Conservation (phyloP, 2,797 vertebrate genomes). For the Notoglanidium macrostoma region DNA sequence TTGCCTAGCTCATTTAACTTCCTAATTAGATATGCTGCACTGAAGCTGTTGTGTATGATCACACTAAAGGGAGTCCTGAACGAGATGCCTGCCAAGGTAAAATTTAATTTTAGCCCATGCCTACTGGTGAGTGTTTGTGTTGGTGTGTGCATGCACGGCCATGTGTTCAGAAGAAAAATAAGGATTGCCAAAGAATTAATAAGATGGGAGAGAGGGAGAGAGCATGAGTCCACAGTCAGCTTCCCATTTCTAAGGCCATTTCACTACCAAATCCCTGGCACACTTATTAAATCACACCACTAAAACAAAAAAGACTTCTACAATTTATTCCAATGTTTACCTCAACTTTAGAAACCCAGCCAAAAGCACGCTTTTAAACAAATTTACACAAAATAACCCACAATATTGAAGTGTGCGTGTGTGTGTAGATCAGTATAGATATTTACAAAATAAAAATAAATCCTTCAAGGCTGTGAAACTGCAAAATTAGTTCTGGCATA, state of each 20-base stretch:
- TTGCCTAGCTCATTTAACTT: neutral
- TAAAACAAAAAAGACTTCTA: neutral
- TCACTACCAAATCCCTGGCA: neutral
- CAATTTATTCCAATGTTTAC: neutral
- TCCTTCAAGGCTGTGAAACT: no score
- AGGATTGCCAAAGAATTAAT: neutral
- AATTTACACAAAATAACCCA: neutral
- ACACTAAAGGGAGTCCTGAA: neutral
- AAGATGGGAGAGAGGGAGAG: neutral
- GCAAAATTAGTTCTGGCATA: neutral
- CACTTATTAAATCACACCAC: neutral
- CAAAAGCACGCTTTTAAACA: neutral
- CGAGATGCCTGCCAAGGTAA: neutral
- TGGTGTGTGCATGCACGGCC: neutral
- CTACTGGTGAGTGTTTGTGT: conserved; percentile 16
- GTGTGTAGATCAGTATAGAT: neutral
- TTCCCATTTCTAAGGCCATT: neutral
- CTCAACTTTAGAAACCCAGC: neutral
- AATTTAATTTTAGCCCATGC: conserved; percentile 23
- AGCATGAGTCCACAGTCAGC: neutral
- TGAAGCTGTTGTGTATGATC: neutral
- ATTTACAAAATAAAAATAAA: neutral
- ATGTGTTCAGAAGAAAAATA: conserved; percentile 15
- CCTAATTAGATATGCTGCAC: neutral
- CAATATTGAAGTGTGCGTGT: neutral